Conservation (phyloP, 2,113 vertebrate species). For the Oryzias curvinotus region DNA sequence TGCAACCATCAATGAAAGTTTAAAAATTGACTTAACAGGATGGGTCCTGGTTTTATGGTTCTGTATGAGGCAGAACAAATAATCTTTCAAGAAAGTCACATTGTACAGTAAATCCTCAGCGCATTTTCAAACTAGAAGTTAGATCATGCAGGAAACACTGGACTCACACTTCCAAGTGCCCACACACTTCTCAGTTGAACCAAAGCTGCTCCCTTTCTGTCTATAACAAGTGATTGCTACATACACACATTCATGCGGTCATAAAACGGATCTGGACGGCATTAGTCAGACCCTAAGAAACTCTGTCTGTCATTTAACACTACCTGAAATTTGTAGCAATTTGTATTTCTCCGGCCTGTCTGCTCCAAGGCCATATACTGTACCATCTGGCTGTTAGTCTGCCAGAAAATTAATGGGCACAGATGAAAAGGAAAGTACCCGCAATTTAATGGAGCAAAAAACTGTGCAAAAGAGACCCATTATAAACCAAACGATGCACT, state of each 20-base stretch:
- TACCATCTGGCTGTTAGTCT: slow-evolving; percentile 38
- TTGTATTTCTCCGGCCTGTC: slow-evolving; percentile 67
- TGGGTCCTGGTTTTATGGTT: neutral
- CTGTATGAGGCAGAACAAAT: slow-evolving; percentile 8
- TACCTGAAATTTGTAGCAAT: slow-evolving; percentile 71
- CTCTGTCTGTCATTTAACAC: slow-evolving; percentile 54
- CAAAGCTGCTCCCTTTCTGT: slow-evolving; percentile 17
- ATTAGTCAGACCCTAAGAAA: slow-evolving; percentile 57
- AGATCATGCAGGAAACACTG: neutral
- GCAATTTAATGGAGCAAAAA: slow-evolving; percentile 50
- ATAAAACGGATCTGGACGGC: slow-evolving; percentile 63
- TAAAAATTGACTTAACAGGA: slow-evolving; percentile 3
- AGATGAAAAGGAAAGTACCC: slow-evolving; percentile 63
- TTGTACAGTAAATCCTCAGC: neutral
- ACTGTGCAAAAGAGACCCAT: slow-evolving; percentile 53
- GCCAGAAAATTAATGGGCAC: slow-evolving; percentile 53
- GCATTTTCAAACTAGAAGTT: neutral
- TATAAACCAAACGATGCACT: slow-evolving; percentile 45
- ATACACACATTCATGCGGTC: slow-evolving; percentile 55
- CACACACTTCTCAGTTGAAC: slow-evolving; percentile 11
- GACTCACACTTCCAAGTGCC: neutral
- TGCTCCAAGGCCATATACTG: slow-evolving; percentile 50
- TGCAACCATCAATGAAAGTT: neutral
- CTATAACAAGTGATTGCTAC: slow-evolving; percentile 57
- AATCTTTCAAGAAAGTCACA: slow-evolving; percentile 38